These are phyloP conservation scores for Sparus aurata DNA, from an alignment of 2,797 vertebrate species.

Conservation along the genomic window DNA sequence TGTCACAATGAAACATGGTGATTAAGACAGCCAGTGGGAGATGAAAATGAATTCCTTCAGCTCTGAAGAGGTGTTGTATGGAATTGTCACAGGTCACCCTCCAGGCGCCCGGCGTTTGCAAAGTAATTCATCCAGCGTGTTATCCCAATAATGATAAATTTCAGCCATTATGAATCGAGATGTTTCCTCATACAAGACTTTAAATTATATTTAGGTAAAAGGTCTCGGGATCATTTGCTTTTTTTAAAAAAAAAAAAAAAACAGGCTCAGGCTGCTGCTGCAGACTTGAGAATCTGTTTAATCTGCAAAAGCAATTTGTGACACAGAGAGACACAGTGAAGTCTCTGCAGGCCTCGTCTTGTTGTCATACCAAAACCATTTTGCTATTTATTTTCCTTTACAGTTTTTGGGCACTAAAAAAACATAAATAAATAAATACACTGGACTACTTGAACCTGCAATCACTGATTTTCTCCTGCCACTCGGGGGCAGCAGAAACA, in stretches of 20 bases:
- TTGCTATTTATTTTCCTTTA: background rate
- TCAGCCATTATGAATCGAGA: conserved; percentile 83
- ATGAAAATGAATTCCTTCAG: conserved; percentile 89
- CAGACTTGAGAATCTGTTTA: conserved; percentile 60
- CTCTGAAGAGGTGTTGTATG: conserved; percentile 78
- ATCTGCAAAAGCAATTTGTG: conserved; percentile 58
- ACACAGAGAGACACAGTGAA: background rate
- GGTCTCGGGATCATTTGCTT: conserved; percentile 76
- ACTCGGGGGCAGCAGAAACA: conserved; percentile 54
- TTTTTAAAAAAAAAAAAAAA: conserved; percentile 43
- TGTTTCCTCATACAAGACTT: conserved; percentile 82
- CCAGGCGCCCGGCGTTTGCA: conserved; percentile 73
- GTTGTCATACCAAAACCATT: background rate
- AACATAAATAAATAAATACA: background rate
- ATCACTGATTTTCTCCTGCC: conserved; percentile 18
- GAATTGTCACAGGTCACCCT: conserved; percentile 85
- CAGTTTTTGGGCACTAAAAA: background rate
- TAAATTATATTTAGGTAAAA: conserved; percentile 85
- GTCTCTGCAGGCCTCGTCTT: conserved; percentile 1
- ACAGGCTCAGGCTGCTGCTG: background rate
- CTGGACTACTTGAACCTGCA: background rate
- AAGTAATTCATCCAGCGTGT: conserved; percentile 85
- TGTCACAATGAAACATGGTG: conserved; percentile 84
- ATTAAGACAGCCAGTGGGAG: conserved; percentile 84
- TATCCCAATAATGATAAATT: conserved; percentile 88